A percentile compares a stretch with the other conserved stretches of the same genome.
Evolutionary conservation across 2,797 vertebrate genomes (phyloP).

Genomic region (Sebastes glaucus): DNA sequence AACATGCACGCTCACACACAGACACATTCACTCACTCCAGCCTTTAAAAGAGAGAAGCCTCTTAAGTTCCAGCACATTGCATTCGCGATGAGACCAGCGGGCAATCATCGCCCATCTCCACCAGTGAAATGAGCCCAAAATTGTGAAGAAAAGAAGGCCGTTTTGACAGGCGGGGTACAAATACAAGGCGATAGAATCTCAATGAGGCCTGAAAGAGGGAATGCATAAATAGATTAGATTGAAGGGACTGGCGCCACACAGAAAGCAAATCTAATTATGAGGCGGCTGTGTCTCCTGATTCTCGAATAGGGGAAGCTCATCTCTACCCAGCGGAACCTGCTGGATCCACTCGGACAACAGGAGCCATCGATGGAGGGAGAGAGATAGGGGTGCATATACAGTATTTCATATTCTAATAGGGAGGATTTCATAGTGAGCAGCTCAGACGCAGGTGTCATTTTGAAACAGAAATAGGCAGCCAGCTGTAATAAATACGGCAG

Average conservation of each 20-base stretch:
- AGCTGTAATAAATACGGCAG: constrained; percentile 47
- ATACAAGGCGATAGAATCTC: constrained; percentile 84
- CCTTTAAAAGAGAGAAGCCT: constrained; percentile 63
- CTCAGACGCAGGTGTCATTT: constrained; percentile 49
- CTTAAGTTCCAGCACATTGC: constrained; percentile 79
- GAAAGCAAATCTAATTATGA: constrained; percentile 86
- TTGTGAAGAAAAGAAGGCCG: constrained; percentile 75
- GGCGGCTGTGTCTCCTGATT: constrained; percentile 75
- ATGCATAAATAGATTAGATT: constrained; percentile 85
- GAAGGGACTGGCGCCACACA: constrained; percentile 78
- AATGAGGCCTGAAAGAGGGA: constrained; percentile 84
- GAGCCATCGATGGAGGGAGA: constrained; percentile 51
- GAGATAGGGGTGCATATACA: constrained; percentile 36
- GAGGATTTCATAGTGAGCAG: constrained; percentile 37
- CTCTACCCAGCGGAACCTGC: constrained; percentile 70
- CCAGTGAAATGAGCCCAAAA: constrained; percentile 80
- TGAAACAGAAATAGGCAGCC: constrained; percentile 42
- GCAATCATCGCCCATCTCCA: constrained; percentile 77
- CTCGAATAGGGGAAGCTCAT: constrained; percentile 74
- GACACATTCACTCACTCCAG: constrained; percentile 19
- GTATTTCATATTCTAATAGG: constrained; percentile 57
- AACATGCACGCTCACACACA: constrained; percentile 39
- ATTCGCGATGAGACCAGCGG: constrained; percentile 71
- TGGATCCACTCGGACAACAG: constrained; percentile 70
- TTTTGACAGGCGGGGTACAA: constrained; percentile 82